Conservation (phyloP, 2,113 vertebrate genomes). For the Tinamus guttatus region DNA sequence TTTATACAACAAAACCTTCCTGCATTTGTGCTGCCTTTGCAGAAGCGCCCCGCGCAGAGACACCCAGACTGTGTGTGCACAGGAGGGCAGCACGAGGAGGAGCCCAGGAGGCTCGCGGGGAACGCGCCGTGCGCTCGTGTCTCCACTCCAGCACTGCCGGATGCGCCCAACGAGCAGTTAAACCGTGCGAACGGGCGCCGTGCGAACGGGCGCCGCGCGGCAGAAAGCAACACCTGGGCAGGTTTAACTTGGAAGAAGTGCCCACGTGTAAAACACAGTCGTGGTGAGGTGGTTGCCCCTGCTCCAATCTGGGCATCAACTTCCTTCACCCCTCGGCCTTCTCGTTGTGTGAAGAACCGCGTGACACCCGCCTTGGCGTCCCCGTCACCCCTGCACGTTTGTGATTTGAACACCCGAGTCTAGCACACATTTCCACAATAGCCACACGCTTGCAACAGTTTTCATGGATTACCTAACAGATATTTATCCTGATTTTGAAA, state of each 20-base stretch:
- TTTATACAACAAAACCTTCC: not conserved
- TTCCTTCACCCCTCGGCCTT: too few relatives aligned
- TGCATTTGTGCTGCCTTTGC: not conserved
- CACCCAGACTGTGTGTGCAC: too few relatives aligned
- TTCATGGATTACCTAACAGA: not conserved
- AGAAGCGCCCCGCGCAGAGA: not conserved
- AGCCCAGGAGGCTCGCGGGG: not conserved
- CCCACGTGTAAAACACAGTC: not conserved
- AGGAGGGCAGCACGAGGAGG: too few relatives aligned
- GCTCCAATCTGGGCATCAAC: not conserved
- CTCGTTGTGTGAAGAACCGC: not conserved
- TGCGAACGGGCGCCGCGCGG: not conserved
- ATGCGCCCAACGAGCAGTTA: not conserved
- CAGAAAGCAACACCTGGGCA: not conserved
- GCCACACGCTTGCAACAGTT: not conserved
- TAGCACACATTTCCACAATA: not conserved
- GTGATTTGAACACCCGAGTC: not conserved
- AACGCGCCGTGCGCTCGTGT: not conserved
- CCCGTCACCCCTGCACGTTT: not conserved
- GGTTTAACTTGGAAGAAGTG: not conserved
- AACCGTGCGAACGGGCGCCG: not conserved
- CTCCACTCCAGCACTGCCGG: not conserved
- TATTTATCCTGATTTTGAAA: not conserved
- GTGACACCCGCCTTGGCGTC: not conserved
- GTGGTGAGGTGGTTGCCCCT: not conserved